These are phyloP conservation scores for Pyralis farinalis DNA, from an alignment of 2,888 invertebrate species.

Conservation along the genomic window DNA sequence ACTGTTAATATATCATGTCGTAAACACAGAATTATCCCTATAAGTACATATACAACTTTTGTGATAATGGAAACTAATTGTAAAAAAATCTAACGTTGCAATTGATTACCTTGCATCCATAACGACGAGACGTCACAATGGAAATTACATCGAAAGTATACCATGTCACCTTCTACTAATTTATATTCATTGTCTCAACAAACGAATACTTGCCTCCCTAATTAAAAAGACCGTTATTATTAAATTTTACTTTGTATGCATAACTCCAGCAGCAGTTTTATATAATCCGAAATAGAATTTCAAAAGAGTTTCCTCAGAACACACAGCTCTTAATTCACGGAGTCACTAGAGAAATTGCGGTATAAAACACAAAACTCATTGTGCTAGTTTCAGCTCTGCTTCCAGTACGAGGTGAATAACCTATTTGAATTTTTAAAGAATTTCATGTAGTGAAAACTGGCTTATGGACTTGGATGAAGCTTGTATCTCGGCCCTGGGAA, in stretches of 20 bases:
- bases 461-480: conserved; percentile 41
- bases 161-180: too few relatives aligned
- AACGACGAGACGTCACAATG: too few relatives aligned
- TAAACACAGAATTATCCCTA: too few relatives aligned
- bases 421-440: conserved; percentile 49
- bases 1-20: too few relatives aligned
- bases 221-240: too few relatives aligned
- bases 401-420: conserved; percentile 38
- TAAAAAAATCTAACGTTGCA: too few relatives aligned
- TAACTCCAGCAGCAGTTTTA: background rate
- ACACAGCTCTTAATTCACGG: conserved; percentile 5
- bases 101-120: too few relatives aligned
- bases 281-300: background rate
- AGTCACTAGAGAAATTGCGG: conserved; percentile 12
- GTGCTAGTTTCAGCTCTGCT: conserved; percentile 27
- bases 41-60: too few relatives aligned
- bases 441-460: conserved; percentile 47
- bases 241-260: background rate
- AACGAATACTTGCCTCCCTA: too few relatives aligned
- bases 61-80: too few relatives aligned
- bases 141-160: too few relatives aligned
- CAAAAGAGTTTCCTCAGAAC: background rate
- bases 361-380: conserved; percentile 18
- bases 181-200: too few relatives aligned
- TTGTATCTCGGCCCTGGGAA: conserved; percentile 38